A percentile compares a stretch with the other conserved stretches of the same genome.
Conservation (phyloP, 2,888 invertebrate genomes). For the Octodonta nipae region DNA sequence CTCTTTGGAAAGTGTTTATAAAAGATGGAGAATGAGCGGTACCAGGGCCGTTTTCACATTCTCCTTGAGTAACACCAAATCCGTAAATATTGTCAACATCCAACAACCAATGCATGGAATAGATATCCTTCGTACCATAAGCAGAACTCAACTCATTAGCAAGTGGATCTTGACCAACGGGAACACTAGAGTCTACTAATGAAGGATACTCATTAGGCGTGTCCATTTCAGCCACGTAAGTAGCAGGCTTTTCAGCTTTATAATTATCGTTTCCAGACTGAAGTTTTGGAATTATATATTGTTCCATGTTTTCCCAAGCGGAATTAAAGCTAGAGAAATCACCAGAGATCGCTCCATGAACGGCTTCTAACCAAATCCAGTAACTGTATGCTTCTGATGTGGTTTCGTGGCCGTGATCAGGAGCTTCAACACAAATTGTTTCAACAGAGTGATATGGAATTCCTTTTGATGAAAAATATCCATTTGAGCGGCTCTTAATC, state of each 20-base stretch:
- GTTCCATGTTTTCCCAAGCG: conserved; percentile 17
- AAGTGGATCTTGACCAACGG: conserved; percentile 17
- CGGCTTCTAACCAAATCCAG: conserved; percentile 19
- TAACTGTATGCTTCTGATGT: conserved; percentile 20
- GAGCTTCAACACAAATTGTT: conserved; percentile 19
- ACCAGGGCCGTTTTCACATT: conserved; percentile 16
- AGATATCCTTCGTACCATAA: conserved; percentile 15
- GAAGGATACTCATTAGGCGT: conserved; percentile 17
- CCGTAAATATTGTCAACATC: conserved; percentile 20
- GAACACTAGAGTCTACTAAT: conserved; percentile 7
- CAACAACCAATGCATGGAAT: conserved; percentile 19
- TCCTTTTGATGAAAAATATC: conserved; percentile 19
- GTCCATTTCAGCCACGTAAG: conserved; percentile 15
- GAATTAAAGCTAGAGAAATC: conserved; percentile 18
- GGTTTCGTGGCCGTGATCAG: conserved; percentile 20
- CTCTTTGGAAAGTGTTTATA: conserved; percentile 20
- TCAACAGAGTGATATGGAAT: conserved; percentile 19
- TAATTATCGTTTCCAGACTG: conserved; percentile 12
- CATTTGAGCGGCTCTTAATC: conserved; percentile 13
- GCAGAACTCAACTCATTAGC: conserved; percentile 14
- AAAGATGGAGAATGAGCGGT: too few relatives aligned
- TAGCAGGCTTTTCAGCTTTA: conserved; percentile 16
- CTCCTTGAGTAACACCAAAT: conserved; percentile 16
- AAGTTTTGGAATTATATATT: conserved; percentile 16
- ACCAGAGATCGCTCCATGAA: conserved; percentile 15